Evolutionary conservation across 2,797 vertebrate genomes (phyloP), one percentile per base, ranked within the genome.

Genomic region (Pachyuromys duprasi): DNA sequence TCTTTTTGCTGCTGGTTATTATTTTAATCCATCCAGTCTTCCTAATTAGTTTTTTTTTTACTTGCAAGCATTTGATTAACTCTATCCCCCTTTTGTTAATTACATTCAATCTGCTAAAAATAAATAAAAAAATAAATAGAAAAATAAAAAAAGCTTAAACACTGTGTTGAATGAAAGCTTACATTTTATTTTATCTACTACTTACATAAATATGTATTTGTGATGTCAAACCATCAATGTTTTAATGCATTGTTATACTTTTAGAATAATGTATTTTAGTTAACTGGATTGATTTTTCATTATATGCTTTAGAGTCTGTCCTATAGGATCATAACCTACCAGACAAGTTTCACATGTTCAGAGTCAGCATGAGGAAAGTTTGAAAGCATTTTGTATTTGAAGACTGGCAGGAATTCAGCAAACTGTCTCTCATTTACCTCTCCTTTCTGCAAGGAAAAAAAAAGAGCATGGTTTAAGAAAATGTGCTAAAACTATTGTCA

Each of bases 121-220:
- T 49, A 45, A 45, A 45, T 45, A 45, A 45, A 45, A n/a, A n/a
- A 45, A 45, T 45, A 49, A 49, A 49, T 13, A 18, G 31, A 57
- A 57, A 15, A 28, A 15, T 82, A 42, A n/a, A n/a, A n/a, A n/a
- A n/a, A 53, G 49, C 49, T 12, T 96, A 97, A 95, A 97, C 91
- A 94, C 60, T 91, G 93, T 42, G 49, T 92, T 88, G 87, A 97
- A 96, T 98, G 96, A 95, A 93, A 97, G 96, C 91, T 91, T 97
- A 86, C 74, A 86, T 90, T 97, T 96, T 96, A 95, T 95, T 96
- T 92, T 96, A 96, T 96, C 93, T 97, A 65, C 89, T 13, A 63
- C 72, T 95, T 91, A 83, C 91, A 82, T 94, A 94, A 97, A 97
- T 93, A 93, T 83, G 36, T 80, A 92, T 96, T 93, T 95, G 74